Evolutionary conservation across 2,797 vertebrate species (phyloP).

Genomic region (Characodon lateralis): DNA sequence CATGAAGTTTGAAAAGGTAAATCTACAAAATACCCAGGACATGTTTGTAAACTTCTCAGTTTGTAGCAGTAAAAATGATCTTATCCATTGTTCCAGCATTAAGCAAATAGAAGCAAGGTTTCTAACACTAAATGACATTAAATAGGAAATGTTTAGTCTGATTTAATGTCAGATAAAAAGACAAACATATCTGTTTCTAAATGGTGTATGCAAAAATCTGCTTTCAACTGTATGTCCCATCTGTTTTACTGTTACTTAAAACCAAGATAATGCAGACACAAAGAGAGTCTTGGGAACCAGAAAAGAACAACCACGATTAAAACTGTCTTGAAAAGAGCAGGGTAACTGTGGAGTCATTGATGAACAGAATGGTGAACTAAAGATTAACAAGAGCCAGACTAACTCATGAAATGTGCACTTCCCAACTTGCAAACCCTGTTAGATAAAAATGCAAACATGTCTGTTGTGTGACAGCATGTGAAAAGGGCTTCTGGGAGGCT

Average conservation of each 20-base stretch:
- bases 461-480: not conserved
- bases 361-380: not conserved
- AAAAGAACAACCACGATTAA: not conserved
- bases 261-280: not conserved
- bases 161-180: too few species aligned
- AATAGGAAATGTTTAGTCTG: not conserved
- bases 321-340: not conserved
- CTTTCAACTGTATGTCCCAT: not conserved
- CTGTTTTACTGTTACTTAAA: not conserved
- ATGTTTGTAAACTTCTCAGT: not conserved
- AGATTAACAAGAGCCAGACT: not conserved
- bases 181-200: too few species aligned
- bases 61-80: not conserved
- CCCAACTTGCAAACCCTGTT: not conserved
- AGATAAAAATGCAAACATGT: conserved; percentile 11
- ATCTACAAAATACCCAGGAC: not conserved
- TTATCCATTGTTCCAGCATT: not conserved
- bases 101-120: not conserved
- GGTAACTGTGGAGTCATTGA: not conserved
- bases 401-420: not conserved
- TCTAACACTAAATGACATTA: not conserved
- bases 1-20: too few species aligned
- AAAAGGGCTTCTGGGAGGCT: not conserved
- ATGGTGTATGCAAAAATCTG: too few species aligned
- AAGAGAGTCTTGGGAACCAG: not conserved